phyloP scores from a whole-genome alignment of 2,113 vertebrate genomes.

The Malurus cyaneus region DNA sequence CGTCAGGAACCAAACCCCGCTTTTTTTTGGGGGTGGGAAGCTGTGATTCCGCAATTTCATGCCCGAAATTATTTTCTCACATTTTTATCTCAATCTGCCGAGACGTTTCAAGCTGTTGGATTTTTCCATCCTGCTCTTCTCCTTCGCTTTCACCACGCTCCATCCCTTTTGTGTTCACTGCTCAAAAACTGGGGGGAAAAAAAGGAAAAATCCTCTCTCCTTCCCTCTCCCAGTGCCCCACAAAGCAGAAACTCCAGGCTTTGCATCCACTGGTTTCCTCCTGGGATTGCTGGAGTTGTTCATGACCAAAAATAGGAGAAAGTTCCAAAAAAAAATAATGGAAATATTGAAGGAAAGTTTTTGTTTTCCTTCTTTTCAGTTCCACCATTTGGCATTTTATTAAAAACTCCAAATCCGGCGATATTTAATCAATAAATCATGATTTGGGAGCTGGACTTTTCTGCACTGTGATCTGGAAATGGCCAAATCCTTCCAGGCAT shows the following conservation, averaged over 20 bases:
- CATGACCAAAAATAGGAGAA: no score
- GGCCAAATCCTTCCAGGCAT: background rate
- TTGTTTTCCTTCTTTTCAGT: no score
- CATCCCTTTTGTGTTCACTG: background rate
- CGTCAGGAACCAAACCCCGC: background rate
- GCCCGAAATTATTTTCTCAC: background rate
- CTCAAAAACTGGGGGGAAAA: background rate
- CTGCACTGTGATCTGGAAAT: background rate
- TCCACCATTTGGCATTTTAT: no score
- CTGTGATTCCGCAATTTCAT: background rate
- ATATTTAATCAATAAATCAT: background rate
- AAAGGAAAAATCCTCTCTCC: no score
- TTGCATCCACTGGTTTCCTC: no score
- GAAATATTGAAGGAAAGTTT: no score
- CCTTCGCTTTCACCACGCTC: background rate
- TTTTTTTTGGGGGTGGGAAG: background rate
- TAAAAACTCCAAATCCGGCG: no score
- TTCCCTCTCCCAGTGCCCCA: no score
- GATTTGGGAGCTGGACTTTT: background rate
- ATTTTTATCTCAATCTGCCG: background rate
- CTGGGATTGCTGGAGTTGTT: no score
- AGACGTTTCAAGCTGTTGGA: background rate
- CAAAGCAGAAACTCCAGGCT: no score
- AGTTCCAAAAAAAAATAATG: no score
- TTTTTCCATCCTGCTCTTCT: background rate